A percentile compares a stretch with the other conserved stretches of the same genome.
Conservation (phyloP, 1,140 invertebrate species). For the Drosophila eugracilis region DNA sequence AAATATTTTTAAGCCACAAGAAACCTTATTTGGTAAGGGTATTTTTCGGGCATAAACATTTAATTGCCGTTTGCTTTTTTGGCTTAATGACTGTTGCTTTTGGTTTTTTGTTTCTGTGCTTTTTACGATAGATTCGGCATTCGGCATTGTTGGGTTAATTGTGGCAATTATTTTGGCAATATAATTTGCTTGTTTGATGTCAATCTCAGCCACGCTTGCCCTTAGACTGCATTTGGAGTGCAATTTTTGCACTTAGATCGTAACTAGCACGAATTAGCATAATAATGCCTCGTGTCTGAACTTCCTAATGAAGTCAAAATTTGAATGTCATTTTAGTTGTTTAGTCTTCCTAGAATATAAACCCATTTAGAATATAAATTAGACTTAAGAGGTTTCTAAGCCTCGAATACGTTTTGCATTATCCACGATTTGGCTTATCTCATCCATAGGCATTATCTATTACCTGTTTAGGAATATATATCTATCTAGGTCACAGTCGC, state of each 20-base stretch:
- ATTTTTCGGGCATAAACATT: constrained; percentile 22
- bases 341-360: constrained; percentile 1
- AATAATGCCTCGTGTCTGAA: constrained; percentile 41
- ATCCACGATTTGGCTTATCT: constrained; percentile 12
- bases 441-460: constrained; percentile 15
- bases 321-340: constrained; percentile 35
- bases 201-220: constrained; percentile 35
- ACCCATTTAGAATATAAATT: constrained; percentile 1
- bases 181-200: constrained; percentile 42
- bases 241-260: constrained; percentile 34
- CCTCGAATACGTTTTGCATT: constrained; percentile 8
- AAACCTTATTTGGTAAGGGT: constrained; percentile 7
- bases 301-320: constrained; percentile 56
- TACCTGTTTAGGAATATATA: constrained; percentile 5
- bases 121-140: constrained; percentile 39
- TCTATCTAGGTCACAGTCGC: constrained; percentile 43
- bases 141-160: constrained; percentile 48
- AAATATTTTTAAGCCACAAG: neutral
- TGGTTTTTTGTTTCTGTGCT: constrained; percentile 21
- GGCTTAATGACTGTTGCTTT: constrained; percentile 38
- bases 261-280: constrained; percentile 51
- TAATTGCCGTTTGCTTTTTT: constrained; percentile 23
- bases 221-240: constrained; percentile 24
- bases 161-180: constrained; percentile 47
- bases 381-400: neutral